These are phyloP conservation scores for Anastatus disparis DNA, from an alignment of 1,140 invertebrate species.

Conservation along the genomic window DNA sequence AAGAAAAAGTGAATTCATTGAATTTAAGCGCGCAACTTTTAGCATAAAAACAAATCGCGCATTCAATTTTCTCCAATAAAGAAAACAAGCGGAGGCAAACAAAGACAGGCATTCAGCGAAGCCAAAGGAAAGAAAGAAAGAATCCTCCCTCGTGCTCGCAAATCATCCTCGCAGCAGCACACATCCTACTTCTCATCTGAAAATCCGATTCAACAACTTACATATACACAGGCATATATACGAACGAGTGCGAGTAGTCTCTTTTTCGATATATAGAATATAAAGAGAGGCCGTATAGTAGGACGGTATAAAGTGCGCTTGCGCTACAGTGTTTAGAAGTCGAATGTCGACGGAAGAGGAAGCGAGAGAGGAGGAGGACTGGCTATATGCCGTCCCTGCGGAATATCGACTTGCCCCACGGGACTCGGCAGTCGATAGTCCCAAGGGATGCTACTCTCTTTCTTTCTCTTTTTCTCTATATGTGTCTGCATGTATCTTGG, in stretches of 20 bases:
- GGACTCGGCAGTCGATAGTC: conserved; percentile 67
- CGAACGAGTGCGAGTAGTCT: conserved; percentile 18
- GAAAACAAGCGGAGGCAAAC: no score
- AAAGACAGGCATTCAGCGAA: background rate
- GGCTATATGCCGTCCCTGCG: conserved; percentile 52
- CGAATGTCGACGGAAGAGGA: conserved; percentile 52
- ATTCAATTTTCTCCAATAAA: no score
- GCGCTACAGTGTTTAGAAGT: conserved; percentile 62
- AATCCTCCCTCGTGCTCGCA: background rate
- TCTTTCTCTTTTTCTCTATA: conserved; percentile 38
- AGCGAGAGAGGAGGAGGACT: conserved; percentile 42
- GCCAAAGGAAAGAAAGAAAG: background rate
- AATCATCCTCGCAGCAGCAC: background rate
- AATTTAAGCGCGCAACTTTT: no score
- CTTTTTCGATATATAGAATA: no score
- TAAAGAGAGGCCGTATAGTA: conserved; percentile 50
- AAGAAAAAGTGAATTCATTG: no score
- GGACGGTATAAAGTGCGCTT: conserved; percentile 52
- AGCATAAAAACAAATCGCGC: no score
- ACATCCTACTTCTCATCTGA: background rate
- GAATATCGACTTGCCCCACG: conserved; percentile 67
- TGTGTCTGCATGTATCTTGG: conserved; percentile 2
- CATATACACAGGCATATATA: background rate
- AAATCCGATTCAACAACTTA: conserved; percentile 18
- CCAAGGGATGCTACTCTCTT: conserved; percentile 54